These are phyloP conservation scores for Cataglyphis hispanica DNA, from an alignment of 1,140 invertebrate species.

Conservation along the genomic window DNA sequence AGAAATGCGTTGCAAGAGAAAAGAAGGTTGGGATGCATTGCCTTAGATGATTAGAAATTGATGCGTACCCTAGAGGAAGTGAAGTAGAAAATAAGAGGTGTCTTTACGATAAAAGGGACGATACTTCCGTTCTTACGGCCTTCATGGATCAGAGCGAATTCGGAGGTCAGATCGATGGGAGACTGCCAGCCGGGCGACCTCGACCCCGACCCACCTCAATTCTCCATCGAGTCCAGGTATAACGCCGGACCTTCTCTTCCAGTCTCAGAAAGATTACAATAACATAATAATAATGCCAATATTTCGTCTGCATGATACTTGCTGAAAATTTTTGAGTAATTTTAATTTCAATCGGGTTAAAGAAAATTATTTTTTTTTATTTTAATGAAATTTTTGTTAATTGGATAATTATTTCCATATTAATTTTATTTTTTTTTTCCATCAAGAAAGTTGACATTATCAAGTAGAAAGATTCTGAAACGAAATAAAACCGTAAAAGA, in stretches of 20 bases:
- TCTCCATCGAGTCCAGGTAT: constrained; percentile 42
- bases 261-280: neutral
- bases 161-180: constrained; percentile 57
- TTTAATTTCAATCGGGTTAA: neutral
- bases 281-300: neutral
- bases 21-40: neutral
- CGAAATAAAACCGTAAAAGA: neutral
- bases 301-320: neutral
- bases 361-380: neutral
- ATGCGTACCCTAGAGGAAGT: neutral
- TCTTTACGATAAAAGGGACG: neutral
- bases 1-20: neutral
- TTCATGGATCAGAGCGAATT: constrained; percentile 34
- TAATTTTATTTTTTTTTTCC: neutral
- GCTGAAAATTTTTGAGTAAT: neutral
- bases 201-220: constrained; percentile 67
- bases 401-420: neutral
- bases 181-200: constrained; percentile 53
- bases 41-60: neutral
- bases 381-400: neutral
- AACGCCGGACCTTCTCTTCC: neutral
- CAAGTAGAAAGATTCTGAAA: neutral
- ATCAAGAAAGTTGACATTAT: neutral
- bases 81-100: neutral
- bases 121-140: neutral